phyloP scores from a whole-genome alignment of 2,888 invertebrate genomes.

The Campopleginae sp. region DNA sequence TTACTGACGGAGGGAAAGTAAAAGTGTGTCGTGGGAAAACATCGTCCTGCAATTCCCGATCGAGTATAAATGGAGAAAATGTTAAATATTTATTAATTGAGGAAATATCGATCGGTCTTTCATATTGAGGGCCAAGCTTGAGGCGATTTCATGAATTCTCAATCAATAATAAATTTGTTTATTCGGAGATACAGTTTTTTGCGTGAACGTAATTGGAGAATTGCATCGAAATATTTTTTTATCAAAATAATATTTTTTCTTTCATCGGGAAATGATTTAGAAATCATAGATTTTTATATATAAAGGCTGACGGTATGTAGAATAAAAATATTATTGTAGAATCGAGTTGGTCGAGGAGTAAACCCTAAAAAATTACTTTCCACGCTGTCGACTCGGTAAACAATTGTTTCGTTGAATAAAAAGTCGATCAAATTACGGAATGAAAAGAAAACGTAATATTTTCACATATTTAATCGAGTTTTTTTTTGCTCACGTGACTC shows the following conservation, averaged over 20 bases:
- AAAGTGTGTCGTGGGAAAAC: slow-evolving; percentile 54
- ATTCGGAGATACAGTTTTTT: neutral
- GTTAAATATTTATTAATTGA: neutral
- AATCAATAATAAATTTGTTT: no score
- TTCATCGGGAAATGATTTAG: neutral
- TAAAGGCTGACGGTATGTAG: no score
- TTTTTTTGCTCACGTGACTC: slow-evolving; percentile 34
- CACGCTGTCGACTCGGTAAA: neutral
- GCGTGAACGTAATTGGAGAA: neutral
- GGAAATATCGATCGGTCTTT: neutral
- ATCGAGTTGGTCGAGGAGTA: neutral
- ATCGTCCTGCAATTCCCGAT: neutral
- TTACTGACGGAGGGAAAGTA: slow-evolving; percentile 33
- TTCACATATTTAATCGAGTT: neutral
- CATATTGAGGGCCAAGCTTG: neutral
- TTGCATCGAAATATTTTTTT: neutral
- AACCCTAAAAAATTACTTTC: neutral
- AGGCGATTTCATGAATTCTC: no score
- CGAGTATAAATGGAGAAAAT: neutral
- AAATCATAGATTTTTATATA: no score
- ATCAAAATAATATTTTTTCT: neutral
- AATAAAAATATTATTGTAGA: neutral
- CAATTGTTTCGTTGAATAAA: neutral
- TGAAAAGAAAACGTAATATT: neutral
- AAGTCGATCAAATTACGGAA: neutral